A percentile compares a stretch with the other conserved stretches of the same genome.
These are phyloP conservation scores for Disparrhopalites patrizii DNA, from an alignment of 2,888 invertebrate genomes.

Conservation along the genomic window DNA sequence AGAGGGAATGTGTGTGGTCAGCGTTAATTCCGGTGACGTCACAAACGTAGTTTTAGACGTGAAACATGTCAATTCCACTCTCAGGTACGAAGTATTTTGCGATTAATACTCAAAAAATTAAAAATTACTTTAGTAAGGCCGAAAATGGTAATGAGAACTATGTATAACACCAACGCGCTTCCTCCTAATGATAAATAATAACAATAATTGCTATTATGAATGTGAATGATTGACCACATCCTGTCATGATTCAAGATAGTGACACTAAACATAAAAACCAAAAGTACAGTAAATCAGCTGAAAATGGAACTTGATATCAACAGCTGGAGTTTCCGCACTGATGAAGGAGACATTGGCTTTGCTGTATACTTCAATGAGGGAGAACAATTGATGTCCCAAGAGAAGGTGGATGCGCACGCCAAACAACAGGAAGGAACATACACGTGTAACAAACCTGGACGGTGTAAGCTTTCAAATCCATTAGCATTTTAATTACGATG, in stretches of 20 bases:
- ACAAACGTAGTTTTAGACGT: slow-evolving; percentile 16
- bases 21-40: slow-evolving; percentile 19
- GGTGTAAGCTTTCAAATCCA: slow-evolving; percentile 32
- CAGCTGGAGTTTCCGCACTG: slow-evolving; percentile 31
- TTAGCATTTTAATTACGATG: background rate
- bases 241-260: too few species aligned
- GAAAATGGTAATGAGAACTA: too few species aligned
- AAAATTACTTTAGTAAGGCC: too few species aligned
- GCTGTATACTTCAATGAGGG: slow-evolving; percentile 9
- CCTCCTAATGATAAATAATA: too few species aligned
- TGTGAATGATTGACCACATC: too few species aligned
- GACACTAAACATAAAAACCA: too few species aligned
- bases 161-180: too few species aligned
- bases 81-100: slow-evolving; percentile 22
- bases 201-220: too few species aligned
- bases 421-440: slow-evolving; percentile 31
- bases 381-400: slow-evolving; percentile 27
- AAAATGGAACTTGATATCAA: too few species aligned
- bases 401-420: slow-evolving; percentile 33
- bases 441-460: slow-evolving; percentile 33
- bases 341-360: slow-evolving; percentile 30
- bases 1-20: slow-evolving; percentile 13
- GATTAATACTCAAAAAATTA: too few species aligned
- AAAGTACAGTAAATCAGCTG: too few species aligned
- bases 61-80: slow-evolving; percentile 15